These are phyloP conservation scores for Rhagologus leucostigma DNA, from an alignment of 2,113 vertebrate species.

Conservation along the genomic window DNA sequence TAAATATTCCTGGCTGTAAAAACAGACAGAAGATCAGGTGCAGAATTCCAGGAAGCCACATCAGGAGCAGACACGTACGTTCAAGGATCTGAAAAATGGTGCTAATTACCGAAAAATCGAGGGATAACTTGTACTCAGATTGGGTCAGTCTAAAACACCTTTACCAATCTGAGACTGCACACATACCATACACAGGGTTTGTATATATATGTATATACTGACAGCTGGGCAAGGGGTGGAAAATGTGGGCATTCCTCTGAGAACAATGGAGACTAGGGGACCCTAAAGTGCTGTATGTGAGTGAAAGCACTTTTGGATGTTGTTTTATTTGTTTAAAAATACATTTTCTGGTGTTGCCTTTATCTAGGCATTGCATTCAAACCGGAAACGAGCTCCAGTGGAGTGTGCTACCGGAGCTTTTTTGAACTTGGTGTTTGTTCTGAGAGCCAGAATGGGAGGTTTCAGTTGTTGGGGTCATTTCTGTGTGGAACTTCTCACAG, in stretches of 20 bases:
- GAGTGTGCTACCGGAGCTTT: background rate
- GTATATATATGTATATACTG: background rate
- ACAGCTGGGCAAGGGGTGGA: background rate
- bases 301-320: background rate
- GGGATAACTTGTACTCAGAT: background rate
- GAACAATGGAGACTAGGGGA: accelerated
- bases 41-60: background rate
- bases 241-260: background rate
- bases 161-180: background rate
- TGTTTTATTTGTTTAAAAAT: background rate
- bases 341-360: background rate
- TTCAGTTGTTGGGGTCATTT: background rate
- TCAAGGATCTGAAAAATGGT: background rate
- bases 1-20: background rate
- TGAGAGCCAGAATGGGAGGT: background rate
- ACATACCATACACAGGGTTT: no score
- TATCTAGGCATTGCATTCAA: background rate
- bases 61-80: background rate
- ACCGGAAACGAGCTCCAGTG: background rate
- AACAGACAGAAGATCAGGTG: background rate
- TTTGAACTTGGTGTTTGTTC: background rate
- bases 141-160: background rate
- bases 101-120: background rate
- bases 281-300: background rate
- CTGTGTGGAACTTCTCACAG: background rate